These are phyloP conservation scores for Drosophila dunni DNA, from an alignment of 1,140 invertebrate species.

Conservation along the genomic window DNA sequence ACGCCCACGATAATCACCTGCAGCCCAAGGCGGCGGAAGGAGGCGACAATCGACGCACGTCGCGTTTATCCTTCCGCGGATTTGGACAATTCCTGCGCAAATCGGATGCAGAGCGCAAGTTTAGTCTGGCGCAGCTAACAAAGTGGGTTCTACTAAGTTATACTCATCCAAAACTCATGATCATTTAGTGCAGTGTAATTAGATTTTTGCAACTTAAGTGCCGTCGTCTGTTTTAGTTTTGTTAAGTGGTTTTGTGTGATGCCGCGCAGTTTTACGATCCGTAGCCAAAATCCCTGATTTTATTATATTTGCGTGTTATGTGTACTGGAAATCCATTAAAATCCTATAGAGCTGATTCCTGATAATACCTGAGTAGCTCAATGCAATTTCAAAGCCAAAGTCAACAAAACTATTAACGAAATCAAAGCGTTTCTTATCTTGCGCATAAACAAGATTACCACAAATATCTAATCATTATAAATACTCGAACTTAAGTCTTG, in stretches of 20 bases:
- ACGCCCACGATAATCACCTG: constrained; percentile 57
- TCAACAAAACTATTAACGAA: constrained; percentile 1
- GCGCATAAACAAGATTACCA: constrained; percentile 5
- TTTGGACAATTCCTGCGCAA: constrained; percentile 77
- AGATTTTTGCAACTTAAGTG: background rate
- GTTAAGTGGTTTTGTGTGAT: background rate
- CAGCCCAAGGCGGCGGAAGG: constrained; percentile 61
- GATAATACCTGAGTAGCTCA: background rate
- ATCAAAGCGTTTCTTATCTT: constrained; percentile 13
- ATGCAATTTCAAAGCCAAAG: background rate
- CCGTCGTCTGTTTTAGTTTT: background rate
- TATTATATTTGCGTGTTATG: background rate
- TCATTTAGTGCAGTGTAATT: constrained; percentile 3
- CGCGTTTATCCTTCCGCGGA: constrained; percentile 70
- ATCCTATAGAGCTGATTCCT: background rate
- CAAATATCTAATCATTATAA: constrained; percentile 1
- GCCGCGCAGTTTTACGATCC: background rate
- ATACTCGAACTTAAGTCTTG: too few relatives aligned
- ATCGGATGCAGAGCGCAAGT: constrained; percentile 76
- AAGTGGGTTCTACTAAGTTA: constrained; percentile 59
- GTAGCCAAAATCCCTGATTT: background rate
- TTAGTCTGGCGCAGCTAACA: constrained; percentile 80
- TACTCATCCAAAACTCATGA: background rate
- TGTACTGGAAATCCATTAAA: background rate
- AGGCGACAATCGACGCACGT: constrained; percentile 62